Base-by-base conservation (phyloP, 2,888 invertebrate species). In the Iphiclides podalirius region DNA sequence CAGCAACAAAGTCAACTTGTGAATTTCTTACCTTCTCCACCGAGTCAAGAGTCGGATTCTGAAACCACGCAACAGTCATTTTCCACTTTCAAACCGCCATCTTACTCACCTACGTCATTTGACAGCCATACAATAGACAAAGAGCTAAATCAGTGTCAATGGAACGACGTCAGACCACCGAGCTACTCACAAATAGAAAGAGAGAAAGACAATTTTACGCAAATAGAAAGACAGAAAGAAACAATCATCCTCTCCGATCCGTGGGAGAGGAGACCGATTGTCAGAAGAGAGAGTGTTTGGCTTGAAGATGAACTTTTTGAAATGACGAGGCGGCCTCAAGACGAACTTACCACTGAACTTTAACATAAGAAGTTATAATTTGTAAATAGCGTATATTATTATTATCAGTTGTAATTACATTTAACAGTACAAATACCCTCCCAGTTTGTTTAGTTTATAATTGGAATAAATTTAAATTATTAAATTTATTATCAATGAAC, bases 321-420 rank as follows among this genome's bases (percentile, higher is more conserved):
- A 72, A 91, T 96, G 76, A 95, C 95, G 50, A 94, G 95, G 77
- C 90, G 96, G 66, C 96, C 96, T 40, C 96, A 96, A 83, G 96
- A 96, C 80, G 95, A 96, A 86, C 94, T 95, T 63, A 95, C 95
- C 67, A 95, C 95, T 66, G 95, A 95, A 90, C 91, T 95, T 79
- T 95, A 88, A 83, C 52, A 40, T 49, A 49, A 33, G 8, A 20
- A 17, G 12, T 45, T 28, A 11, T 28, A 23, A 17, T 20, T 20
- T 28, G 7, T 16, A 37, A 15, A 12, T 28, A 35, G n/a, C 20
- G 20, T 20, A 20, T n/a, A 20, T 20, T 20, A 31, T 11, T 31
- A 11, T 31, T 31, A 28, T 9, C 28, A 31, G 11, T 11, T 31
- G 9, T 26, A 26, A n/a, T 20, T 20, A 20, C 20, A 20, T 20